These are phyloP conservation scores for Ornithorhynchus anatinus DNA, from an alignment of 2,113 vertebrate genomes.

Conservation along the genomic window DNA sequence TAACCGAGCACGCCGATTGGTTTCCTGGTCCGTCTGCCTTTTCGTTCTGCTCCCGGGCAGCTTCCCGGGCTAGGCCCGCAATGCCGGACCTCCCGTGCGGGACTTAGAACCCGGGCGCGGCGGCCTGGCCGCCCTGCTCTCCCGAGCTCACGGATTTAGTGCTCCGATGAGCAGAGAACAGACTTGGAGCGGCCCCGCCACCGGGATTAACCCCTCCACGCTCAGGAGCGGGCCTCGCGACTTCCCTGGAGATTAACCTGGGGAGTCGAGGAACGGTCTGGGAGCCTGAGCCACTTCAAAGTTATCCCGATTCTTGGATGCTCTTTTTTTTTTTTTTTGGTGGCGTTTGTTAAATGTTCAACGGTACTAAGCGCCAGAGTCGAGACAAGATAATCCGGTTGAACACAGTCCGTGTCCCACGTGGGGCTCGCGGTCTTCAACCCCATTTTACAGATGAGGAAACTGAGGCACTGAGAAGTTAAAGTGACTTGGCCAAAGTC, in stretches of 20 bases:
- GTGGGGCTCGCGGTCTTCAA: too few species aligned
- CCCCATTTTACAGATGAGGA: too few species aligned
- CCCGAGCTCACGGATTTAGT: conserved; percentile 82
- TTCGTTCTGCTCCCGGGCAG: conserved; percentile 72
- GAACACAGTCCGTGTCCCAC: too few species aligned
- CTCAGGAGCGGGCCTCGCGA: conserved; percentile 5
- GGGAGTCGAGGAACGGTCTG: background rate
- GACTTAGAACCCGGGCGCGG: conserved; percentile 81
- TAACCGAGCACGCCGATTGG: conserved; percentile 83
- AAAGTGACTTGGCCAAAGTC: too few species aligned
- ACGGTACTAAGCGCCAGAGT: too few species aligned
- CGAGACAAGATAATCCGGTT: too few species aligned
- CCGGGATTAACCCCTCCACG: conserved; percentile 71
- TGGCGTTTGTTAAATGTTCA: too few species aligned
- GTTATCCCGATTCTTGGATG: too few species aligned
- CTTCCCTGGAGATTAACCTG: conserved; percentile 52
- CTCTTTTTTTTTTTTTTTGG: too few species aligned
- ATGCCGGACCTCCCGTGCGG: conserved; percentile 96
- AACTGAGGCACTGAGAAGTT: too few species aligned
- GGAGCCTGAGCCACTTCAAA: background rate
- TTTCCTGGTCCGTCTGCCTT: conserved; percentile 79
- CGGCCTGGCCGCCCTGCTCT: conserved; percentile 73
- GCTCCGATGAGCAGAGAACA: conserved; percentile 77
- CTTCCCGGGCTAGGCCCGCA: conserved; percentile 75
- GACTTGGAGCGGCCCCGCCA: conserved; percentile 69